Base-by-base conservation (phyloP, 1,140 invertebrate genomes). In the Popillia japonica region DNA sequence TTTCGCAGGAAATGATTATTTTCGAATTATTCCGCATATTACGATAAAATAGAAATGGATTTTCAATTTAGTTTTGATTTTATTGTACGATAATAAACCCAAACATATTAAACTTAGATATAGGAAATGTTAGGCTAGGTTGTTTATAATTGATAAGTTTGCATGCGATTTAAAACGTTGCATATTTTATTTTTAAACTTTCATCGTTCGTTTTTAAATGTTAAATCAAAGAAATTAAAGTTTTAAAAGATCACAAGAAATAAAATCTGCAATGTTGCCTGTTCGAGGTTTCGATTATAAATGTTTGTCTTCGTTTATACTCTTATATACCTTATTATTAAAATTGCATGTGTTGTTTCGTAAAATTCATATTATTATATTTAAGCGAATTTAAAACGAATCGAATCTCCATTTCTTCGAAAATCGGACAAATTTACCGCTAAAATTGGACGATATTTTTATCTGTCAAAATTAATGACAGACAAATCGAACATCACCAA, bases 51-150 rank as follows among this genome's bases (percentile, higher is more conserved):
- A 68, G 22, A 68, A 27, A 68, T 17, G 27, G 11, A 20, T 34
- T 20, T 68, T 8, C 64, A 27, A 68, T 68, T 68, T 34, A 68
- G 4, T 68, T 20, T 22, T 22, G n/a, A n/a, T 68, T 68, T 68
- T 6, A n/a, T 22, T 68, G 11, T 10, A 22, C 64, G 27, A 68
- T 68, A 34, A 68, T 27, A 68, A 17, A 23, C 64, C 64, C 20
- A 34, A 23, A 48, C 17, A 48, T 48, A n/a, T 14, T n/a, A 48
- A n/a, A 48, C 17, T 48, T 48, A 48, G 44, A 14, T 48, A 11
- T 48, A 48, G 44, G 44, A 48, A 48, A n/a, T n/a, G 44, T 14
- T 48, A 48, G 44, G 7, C 17, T 48, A 48, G 44, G 44, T 48
- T 48, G 11, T n/a, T 48, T 14, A n/a, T n/a, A n/a, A n/a, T n/a